Percentiles rank a stretch among this genome's conserved stretches.
phyloP scores from a whole-genome alignment of 2,113 vertebrate genomes.

The Ictidomys tridecemlineatus region DNA sequence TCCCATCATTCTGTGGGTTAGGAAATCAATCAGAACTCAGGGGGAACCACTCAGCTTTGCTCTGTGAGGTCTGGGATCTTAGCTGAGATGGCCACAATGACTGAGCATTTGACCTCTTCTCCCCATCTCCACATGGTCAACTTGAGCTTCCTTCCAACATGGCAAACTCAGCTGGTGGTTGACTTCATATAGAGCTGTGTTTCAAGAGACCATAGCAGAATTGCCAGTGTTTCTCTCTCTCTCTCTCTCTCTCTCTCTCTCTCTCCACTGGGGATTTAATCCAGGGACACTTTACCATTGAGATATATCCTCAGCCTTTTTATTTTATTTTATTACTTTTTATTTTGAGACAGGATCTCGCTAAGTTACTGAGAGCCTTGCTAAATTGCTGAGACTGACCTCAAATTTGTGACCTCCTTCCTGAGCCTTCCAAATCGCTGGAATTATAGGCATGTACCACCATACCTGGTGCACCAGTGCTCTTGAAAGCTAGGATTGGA shows the following conservation, averaged over 20 bases:
- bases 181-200: neutral
- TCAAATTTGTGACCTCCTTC: too few species aligned
- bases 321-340: too few species aligned
- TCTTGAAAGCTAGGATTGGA: neutral
- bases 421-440: too few species aligned
- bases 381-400: too few species aligned
- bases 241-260: too few species aligned
- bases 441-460: too few species aligned
- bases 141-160: constrained; percentile 29
- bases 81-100: neutral
- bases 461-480: neutral
- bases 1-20: neutral
- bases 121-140: neutral
- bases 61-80: neutral
- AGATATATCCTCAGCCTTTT: too few species aligned
- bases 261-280: too few species aligned
- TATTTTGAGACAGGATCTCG: too few species aligned
- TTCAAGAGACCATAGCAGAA: neutral
- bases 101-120: neutral
- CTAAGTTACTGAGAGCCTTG: too few species aligned
- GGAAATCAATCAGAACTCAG: neutral
- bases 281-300: too few species aligned
- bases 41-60: neutral
- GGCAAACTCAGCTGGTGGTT: neutral
- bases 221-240: too few species aligned